These are phyloP conservation scores for Fundulus diaphanus DNA, from an alignment of 2,797 vertebrate genomes.

Conservation along the genomic window DNA sequence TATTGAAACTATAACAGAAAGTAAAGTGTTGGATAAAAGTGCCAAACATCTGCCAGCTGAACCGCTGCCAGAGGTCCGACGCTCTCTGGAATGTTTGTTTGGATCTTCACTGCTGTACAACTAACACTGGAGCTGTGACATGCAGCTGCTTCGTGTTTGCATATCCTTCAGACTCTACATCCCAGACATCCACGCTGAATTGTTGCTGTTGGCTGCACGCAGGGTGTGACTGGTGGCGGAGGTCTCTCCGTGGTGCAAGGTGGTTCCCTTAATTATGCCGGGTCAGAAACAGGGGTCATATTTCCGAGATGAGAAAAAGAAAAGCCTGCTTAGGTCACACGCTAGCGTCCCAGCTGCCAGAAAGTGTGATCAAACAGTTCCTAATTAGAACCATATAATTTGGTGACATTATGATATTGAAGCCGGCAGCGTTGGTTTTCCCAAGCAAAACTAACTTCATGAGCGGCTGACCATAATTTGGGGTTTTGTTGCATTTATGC, in stretches of 20 bases:
- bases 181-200: slow-evolving; percentile 29
- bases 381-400: slow-evolving; percentile 84
- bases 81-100: slow-evolving; percentile 1
- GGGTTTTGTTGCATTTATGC: slow-evolving; percentile 69
- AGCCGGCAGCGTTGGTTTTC: slow-evolving; percentile 82
- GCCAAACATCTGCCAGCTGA: not conserved
- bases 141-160: slow-evolving; percentile 42
- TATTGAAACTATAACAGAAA: not conserved
- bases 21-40: not conserved
- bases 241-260: slow-evolving; percentile 59
- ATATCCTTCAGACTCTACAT: slow-evolving; percentile 55
- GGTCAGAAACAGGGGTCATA: slow-evolving; percentile 74
- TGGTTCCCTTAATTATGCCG: slow-evolving; percentile 73
- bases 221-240: slow-evolving; percentile 71
- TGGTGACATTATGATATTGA: slow-evolving; percentile 83
- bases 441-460: slow-evolving; percentile 83
- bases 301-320: slow-evolving; percentile 68
- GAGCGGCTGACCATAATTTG: slow-evolving; percentile 83
- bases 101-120: slow-evolving; percentile 2
- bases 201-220: slow-evolving; percentile 54
- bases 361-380: slow-evolving; percentile 79
- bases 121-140: slow-evolving; percentile 9
- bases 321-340: slow-evolving; percentile 66
- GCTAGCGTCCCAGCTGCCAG: slow-evolving; percentile 74
- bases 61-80: not conserved